phyloP scores from a whole-genome alignment of 2,797 vertebrate genomes.

The Taenioides sp. region DNA sequence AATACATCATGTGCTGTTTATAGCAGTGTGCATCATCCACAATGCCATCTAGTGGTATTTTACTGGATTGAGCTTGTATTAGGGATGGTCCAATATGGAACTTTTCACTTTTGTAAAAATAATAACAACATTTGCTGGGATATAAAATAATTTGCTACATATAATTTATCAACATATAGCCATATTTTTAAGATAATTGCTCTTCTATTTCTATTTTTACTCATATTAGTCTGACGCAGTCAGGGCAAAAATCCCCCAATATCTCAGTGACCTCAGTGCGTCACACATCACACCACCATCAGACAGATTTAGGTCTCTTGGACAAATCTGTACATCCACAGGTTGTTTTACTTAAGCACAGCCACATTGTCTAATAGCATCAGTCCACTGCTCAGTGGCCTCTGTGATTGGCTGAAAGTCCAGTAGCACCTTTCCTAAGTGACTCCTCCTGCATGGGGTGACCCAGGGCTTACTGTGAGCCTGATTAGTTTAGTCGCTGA shows the following conservation, averaged over 20 bases:
- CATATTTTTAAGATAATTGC: too few relatives aligned
- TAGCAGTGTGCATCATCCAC: too few relatives aligned
- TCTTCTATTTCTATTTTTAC: too few relatives aligned
- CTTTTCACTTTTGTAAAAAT: too few relatives aligned
- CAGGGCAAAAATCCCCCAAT: too few relatives aligned
- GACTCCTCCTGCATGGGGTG: constrained; percentile 74
- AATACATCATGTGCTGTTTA: too few relatives aligned
- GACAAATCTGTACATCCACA: constrained; percentile 14
- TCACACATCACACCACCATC: constrained; percentile 8
- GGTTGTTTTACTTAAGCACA: constrained; percentile 33
- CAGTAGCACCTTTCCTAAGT: constrained; percentile 40
- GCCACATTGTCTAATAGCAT: constrained; percentile 42
- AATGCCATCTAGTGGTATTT: background rate
- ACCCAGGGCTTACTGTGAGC: constrained; percentile 71
- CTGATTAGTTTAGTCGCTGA: constrained; percentile 69
- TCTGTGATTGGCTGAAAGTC: constrained; percentile 57
- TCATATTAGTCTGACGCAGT: too few relatives aligned
- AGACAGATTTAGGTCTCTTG: constrained; percentile 1
- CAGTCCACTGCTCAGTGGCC: constrained; percentile 9
- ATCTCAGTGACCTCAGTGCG: background rate
- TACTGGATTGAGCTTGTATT: background rate
- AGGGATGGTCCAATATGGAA: too few relatives aligned
- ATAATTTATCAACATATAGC: too few relatives aligned
- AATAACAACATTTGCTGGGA: too few relatives aligned
- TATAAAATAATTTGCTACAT: too few relatives aligned